Base-by-base conservation (phyloP, 1,140 invertebrate genomes). In the Eumeta japonica region DNA sequence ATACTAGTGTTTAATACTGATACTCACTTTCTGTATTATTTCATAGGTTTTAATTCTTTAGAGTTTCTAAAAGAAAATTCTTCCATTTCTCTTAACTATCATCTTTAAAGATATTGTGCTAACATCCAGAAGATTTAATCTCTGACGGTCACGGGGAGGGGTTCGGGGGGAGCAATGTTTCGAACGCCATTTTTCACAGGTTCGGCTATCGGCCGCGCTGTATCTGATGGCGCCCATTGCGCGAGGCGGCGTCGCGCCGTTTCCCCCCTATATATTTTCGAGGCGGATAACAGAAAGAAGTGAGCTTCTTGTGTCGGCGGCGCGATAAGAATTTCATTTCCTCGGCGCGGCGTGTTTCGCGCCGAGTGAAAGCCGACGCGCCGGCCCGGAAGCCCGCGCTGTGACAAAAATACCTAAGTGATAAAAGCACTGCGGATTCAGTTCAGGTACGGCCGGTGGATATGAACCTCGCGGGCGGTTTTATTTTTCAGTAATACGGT, bases 261-360 rank as follows among this genome's bases (percentile, higher is more conserved):
- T 43, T n/a, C 52, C 53, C 58, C 56, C 49, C 41, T 30, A 63
- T 67, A 65, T 68, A 71, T 74, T 71, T 71, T 64, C 60, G 55
- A 37, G 36, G 39, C 49, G 68, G 68, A 68, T 68, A 70, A 67
- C 57, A 60, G 64, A 61, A 63, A 62, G 56, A 64, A 66, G 55
- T 58, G 52, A 58, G 64, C 58, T 58, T 56, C 62, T 60, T 62
- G 63, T 55, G 55, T 52, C 47, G 40, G 44, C 52, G 57, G 60
- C 58, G 59, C 65, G 70, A 74, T 74, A 74, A 74, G 66, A 74
- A 74, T 74, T 74, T 67, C 70, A 74, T 74, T 74, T 74, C 70
- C 70, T 71, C 52, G 56, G 44, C 47, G 48, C 55, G 10, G 9
- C 5, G 31, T 33, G 13, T 33, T 16, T 14, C 31, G 31, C 13